Base-by-base conservation (phyloP, 2,888 invertebrate species). In the Spilosoma lubricipeda region DNA sequence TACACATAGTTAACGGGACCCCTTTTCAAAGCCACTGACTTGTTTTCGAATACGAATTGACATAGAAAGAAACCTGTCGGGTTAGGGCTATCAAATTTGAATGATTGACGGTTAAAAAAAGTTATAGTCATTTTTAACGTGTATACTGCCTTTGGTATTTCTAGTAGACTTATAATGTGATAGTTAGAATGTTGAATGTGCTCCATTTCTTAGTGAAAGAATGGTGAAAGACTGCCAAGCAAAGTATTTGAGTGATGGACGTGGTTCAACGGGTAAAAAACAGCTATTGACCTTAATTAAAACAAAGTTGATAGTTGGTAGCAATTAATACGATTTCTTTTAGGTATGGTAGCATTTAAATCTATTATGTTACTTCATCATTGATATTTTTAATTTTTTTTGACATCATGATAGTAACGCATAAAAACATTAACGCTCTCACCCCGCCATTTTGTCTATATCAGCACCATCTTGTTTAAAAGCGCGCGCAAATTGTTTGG, bases 31-130 rank as follows among this genome's bases (percentile, higher is more conserved):
- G 88, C 88, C 77, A 82, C 83, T 82, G 86, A 88, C 90, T 89
- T 87, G 90, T 91, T 92, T 90, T 89, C 89, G 82, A 88, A 89
- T 88, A 88, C 82, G 86, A 85, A 42, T 89, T 92, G 91, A 91
- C 91, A 92, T 89, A 90, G 90, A 92, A 90, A 90, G 85, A 71
- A 90, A 91, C 89, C 88, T 89, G 91, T 85, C 72, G 48, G 23
- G 42, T 5, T 63, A 73, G 70, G 72, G 76, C 67, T 67, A 67
- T 72, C 59, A 33, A 64, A 68, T 33, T 65, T 11, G 36, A 48
- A 39, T 65, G 65, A 68, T 45, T 73, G 65, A 48, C 70, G 39
- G 33, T n/a, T 67, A 48, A 45, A 36, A 30, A 20, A 59, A 70
- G n/a, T n/a, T 74, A n/a, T 70, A 56, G 33, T 30, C 15, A 73